phyloP scores from a whole-genome alignment of 2,888 invertebrate species.

The Phytoseiulus persimilis region DNA sequence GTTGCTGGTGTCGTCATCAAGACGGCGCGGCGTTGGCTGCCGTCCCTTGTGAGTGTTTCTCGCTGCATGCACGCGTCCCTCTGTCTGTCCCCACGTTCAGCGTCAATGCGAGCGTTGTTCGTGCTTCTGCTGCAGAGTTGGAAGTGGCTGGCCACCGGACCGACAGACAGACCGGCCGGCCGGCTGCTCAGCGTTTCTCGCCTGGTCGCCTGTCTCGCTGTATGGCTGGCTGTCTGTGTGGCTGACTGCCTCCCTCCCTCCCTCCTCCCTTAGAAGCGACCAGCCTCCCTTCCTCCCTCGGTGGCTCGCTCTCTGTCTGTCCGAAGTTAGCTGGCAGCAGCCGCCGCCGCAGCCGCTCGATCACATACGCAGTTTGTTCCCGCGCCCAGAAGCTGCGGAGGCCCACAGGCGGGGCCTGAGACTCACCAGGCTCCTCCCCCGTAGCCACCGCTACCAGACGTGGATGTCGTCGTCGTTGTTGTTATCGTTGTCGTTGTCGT shows the following conservation, averaged over 20 bases:
- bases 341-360: not conserved
- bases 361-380: not conserved
- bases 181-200: not conserved
- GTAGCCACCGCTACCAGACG: not conserved
- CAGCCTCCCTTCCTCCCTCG: not conserved
- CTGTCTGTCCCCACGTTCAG: not conserved
- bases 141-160: not conserved
- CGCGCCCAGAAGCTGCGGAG: not conserved
- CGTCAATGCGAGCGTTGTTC: not conserved
- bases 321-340: not conserved
- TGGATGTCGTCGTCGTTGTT: not conserved
- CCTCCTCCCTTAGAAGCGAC: not conserved
- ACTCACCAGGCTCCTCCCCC: not conserved
- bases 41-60: not conserved
- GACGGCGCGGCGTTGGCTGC: not conserved
- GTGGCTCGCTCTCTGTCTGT: not conserved
- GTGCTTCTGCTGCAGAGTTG: not conserved
- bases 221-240: not conserved
- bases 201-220: not conserved
- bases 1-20: not conserved
- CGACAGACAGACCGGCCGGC: not conserved
- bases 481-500: not conserved
- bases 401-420: not conserved
- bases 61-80: not conserved
- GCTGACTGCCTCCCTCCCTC: not conserved